Evolutionary conservation across 2,888 invertebrate species (phyloP), one percentile per base, ranked within the genome.

Genomic region (Eupithecia inturbata): DNA sequence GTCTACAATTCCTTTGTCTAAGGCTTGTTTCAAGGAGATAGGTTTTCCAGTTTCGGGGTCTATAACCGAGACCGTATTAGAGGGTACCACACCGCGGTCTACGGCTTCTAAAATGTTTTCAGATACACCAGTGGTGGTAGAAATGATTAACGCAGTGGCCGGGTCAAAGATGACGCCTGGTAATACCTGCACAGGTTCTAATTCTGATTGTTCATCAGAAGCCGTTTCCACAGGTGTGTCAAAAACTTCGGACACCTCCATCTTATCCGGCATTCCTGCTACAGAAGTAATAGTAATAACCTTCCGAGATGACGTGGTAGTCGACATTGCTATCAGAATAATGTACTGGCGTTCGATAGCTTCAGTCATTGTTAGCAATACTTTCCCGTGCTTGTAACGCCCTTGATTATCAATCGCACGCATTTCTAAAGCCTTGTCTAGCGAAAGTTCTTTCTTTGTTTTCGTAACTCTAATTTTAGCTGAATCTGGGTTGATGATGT

Each of bases 401-500:
- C 98, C 98, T 10, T 96, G 96, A 28, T 95, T 94, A 86, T 98
- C 97, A 71, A 99, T 89, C 71, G 98, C 95, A 79, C 96, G 96
- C 82, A 97, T 97, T 80, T 98, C 97, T 78, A 99, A 92, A 72
- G 98, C 97, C 83, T 96, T 95, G 9, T 95, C 87, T 19, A 98
- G 88, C 5, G 96, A 94, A 26, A 97, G 89, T 86, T 96, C 96
- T 85, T 97, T 96, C 70, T 96, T 96, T 73, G 96, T 96, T 79
- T 95, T 95, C 1, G 97, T 96, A 88, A 99, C 98, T 39, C 98
- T 90, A 0, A 99, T 98, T 70, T 96, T 92, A 19, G 97, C 98
- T 0, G 98, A 98, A 78, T 96, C 95, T 22, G 97, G 96, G 90
- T 98, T 97, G 66, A 99, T 97, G 33, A 99, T 96, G 85, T 97